Evolutionary conservation across 2,797 vertebrate species (phyloP).

Genomic region (Allobates femoralis): DNA sequence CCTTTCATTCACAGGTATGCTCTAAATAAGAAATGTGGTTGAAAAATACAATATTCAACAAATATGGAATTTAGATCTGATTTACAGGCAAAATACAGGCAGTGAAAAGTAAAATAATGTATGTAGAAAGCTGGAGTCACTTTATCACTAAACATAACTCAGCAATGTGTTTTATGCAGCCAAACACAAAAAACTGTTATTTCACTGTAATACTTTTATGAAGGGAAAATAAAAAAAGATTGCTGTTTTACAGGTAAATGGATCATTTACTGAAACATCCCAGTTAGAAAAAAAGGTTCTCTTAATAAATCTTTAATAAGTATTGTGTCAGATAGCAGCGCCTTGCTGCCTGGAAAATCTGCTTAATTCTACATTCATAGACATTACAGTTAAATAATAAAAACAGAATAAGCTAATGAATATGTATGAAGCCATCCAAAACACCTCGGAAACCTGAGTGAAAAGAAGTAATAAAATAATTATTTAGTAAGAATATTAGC

Average conservation of each 20-base stretch:
- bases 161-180: too few species aligned
- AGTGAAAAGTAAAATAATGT: too few species aligned
- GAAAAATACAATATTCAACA: too few species aligned
- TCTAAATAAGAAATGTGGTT: too few species aligned
- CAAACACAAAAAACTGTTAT: too few species aligned
- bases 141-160: conserved; percentile 28
- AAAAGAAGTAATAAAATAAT: too few species aligned
- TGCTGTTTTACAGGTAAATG: conserved; percentile 3
- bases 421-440: conserved; percentile 12
- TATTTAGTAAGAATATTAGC: too few species aligned
- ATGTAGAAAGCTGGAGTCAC: not conserved
- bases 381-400: conserved; percentile 23
- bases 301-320: conserved; percentile 26
- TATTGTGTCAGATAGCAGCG: conserved; percentile 17
- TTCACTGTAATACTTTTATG: conserved; percentile 16
- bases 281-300: conserved; percentile 4
- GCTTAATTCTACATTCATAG: conserved; percentile 27
- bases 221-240: conserved; percentile 9
- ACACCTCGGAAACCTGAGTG: not conserved
- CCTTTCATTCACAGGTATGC: too few species aligned
- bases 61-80: too few species aligned
- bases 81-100: too few species aligned
- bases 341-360: conserved; percentile 1
- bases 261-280: conserved; percentile 16
- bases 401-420: conserved; percentile 17